Conservation (phyloP, 2,797 vertebrate species). For the Novumbra hubbsi region DNA sequence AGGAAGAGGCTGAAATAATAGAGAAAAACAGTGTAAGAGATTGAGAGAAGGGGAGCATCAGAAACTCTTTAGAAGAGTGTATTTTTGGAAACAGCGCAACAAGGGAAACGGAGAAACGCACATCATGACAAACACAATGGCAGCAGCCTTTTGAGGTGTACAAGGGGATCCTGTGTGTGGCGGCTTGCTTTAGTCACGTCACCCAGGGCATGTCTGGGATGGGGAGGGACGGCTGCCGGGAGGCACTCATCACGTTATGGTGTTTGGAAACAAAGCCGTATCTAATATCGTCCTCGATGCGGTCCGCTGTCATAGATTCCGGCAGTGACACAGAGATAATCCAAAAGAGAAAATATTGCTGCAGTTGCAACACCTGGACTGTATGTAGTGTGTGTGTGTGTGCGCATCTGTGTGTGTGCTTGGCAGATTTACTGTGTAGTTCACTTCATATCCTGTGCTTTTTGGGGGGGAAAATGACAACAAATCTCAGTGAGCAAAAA, state of each 20-base stretch:
- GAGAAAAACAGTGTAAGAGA: not conserved
- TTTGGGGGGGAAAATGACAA: slow-evolving; percentile 15
- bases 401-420: not conserved
- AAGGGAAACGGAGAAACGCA: not conserved
- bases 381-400: slow-evolving; percentile 11
- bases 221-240: slow-evolving; percentile 8
- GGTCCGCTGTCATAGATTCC: slow-evolving; percentile 21
- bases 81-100: not conserved
- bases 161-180: not conserved
- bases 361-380: slow-evolving; percentile 8
- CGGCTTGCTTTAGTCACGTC: slow-evolving; percentile 36
- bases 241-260: slow-evolving; percentile 21
- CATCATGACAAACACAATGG: too few relatives aligned
- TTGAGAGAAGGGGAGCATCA: not conserved
- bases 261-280: slow-evolving; percentile 44
- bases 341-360: slow-evolving; percentile 25
- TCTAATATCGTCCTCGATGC: slow-evolving; percentile 16
- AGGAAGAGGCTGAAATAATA: not conserved
- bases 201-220: slow-evolving; percentile 26
- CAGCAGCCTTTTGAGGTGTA: not conserved
- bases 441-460: slow-evolving; percentile 13
- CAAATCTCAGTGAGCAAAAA: not conserved
- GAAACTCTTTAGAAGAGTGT: slow-evolving; percentile 1
- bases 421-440: slow-evolving; percentile 10
- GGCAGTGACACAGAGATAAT: slow-evolving; percentile 23